These are phyloP conservation scores for Drosophila trichaetosa DNA, from an alignment of 2,888 invertebrate genomes.

Conservation along the genomic window DNA sequence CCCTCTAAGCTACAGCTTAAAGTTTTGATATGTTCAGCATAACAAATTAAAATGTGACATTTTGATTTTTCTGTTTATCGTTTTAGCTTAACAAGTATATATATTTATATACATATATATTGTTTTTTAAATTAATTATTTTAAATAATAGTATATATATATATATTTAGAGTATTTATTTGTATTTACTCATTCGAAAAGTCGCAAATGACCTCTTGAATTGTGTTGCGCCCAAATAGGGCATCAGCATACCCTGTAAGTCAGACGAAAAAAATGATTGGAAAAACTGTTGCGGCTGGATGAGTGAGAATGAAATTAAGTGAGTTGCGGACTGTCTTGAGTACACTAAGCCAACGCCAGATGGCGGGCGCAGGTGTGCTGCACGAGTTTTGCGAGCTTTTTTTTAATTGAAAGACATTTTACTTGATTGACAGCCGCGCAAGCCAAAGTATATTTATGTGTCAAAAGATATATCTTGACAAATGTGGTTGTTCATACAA, in stretches of 20 bases:
- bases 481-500: constrained; percentile 14
- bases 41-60: background rate
- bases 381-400: constrained; percentile 4
- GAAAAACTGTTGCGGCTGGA: constrained; percentile 27
- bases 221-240: background rate
- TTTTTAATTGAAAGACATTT: constrained; percentile 44
- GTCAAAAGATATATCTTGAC: constrained; percentile 21
- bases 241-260: background rate
- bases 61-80: background rate
- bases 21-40: background rate
- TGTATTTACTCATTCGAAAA: background rate
- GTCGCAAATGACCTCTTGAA: background rate
- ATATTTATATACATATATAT: background rate
- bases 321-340: constrained; percentile 4
- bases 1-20: background rate
- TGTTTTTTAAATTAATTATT: background rate
- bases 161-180: background rate
- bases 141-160: background rate
- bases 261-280: constrained; percentile 11
- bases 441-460: constrained; percentile 2
- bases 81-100: background rate
- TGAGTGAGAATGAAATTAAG: constrained; percentile 4
- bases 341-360: constrained; percentile 9
- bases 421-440: constrained; percentile 47
- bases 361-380: constrained; percentile 36